Percentiles rank a stretch among this genome's conserved stretches.
phyloP scores from a whole-genome alignment of 2,113 vertebrate species.

The Cryptotis parvus region DNA sequence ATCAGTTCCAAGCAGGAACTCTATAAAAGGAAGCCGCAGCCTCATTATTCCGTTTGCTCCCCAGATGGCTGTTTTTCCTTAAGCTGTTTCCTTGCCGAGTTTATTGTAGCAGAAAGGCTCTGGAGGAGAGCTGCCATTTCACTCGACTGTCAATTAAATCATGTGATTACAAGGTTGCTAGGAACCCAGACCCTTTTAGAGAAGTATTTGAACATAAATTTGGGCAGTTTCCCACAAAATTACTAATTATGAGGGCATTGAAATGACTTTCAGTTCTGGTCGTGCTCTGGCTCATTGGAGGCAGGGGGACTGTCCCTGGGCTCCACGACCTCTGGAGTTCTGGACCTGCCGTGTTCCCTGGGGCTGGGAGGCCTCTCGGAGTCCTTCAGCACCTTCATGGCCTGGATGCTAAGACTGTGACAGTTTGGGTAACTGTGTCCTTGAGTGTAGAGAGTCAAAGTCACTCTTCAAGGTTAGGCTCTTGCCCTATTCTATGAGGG shows the following conservation, averaged over 20 bases:
- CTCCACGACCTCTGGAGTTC: background rate
- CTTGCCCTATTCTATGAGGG: too few species aligned
- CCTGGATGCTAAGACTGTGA: too few species aligned
- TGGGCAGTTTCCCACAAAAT: background rate
- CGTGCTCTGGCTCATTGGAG: background rate
- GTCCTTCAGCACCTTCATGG: too few species aligned
- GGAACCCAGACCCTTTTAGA: background rate
- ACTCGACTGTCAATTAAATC: background rate
- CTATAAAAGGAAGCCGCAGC: background rate
- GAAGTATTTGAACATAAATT: background rate
- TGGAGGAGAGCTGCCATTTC: background rate
- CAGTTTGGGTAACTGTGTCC: too few species aligned
- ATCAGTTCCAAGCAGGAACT: background rate
- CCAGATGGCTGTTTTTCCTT: slow-evolving; percentile 50
- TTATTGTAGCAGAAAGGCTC: background rate
- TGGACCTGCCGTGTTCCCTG: too few species aligned
- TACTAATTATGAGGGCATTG: background rate
- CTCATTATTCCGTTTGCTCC: background rate
- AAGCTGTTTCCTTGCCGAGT: slow-evolving; percentile 9
- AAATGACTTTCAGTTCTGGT: background rate
- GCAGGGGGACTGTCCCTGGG: too few species aligned
- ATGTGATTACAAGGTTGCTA: background rate
- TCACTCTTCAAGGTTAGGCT: too few species aligned
- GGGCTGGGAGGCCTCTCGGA: too few species aligned
- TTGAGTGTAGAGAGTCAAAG: too few species aligned